Percentiles rank a stretch among this genome's conserved stretches.
Conservation (phyloP, 2,888 invertebrate genomes). For the Auanema sp. region DNA sequence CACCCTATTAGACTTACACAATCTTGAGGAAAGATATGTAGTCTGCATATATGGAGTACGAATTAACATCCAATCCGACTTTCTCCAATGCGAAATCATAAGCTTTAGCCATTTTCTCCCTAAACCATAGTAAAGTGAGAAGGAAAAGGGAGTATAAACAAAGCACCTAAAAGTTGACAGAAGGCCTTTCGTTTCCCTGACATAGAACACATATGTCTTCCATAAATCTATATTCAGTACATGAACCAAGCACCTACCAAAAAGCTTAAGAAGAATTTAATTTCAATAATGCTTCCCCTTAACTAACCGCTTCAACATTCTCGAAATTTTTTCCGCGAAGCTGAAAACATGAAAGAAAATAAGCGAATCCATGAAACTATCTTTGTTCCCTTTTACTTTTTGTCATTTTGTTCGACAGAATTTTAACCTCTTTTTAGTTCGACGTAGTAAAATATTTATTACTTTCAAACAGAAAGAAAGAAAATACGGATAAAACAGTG, state of each 20-base stretch:
- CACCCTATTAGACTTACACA: slow-evolving; percentile 53
- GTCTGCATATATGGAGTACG: slow-evolving; percentile 95
- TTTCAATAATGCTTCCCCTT: not conserved
- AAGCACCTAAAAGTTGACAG: slow-evolving; percentile 82
- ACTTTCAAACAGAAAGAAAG: not conserved
- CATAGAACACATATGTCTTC: slow-evolving; percentile 95
- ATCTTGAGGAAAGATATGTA: slow-evolving; percentile 87
- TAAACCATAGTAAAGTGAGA: slow-evolving; percentile 64
- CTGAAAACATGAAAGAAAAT: slow-evolving; percentile 71
- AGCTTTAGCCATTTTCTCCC: slow-evolving; percentile 98
- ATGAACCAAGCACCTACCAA: slow-evolving; percentile 95
- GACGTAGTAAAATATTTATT: slow-evolving; percentile 7
- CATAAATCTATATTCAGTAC: slow-evolving; percentile 98
- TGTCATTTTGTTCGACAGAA: too few relatives aligned
- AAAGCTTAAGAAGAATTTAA: slow-evolving; percentile 73
- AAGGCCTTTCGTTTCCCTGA: slow-evolving; percentile 93
- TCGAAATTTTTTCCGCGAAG: slow-evolving; percentile 97
- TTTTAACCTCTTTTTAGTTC: too few relatives aligned
- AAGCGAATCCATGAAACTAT: too few relatives aligned
- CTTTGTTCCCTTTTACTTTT: too few relatives aligned
- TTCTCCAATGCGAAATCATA: slow-evolving; percentile 98
- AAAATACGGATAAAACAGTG: slow-evolving; percentile 3
- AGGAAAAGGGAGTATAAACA: not conserved
- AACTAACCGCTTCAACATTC: slow-evolving; percentile 86
- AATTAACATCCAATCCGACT: slow-evolving; percentile 96